Percentiles rank a stretch among this genome's conserved stretches.
Conservation (phyloP, 2,797 vertebrate genomes). For the Rhincodon typus region DNA sequence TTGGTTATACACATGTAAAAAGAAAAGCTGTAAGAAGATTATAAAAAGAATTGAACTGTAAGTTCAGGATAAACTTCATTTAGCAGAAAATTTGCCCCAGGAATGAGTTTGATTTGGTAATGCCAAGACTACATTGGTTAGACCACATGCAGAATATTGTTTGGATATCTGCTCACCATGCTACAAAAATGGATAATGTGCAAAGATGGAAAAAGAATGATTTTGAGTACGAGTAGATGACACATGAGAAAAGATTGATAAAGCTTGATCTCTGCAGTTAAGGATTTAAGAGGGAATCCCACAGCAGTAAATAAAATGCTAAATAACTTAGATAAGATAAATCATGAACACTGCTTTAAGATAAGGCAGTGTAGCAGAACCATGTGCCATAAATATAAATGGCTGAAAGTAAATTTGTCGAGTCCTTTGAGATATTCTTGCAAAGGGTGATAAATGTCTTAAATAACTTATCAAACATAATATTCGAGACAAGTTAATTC, state of each 20-base stretch:
- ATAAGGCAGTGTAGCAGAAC: not conserved
- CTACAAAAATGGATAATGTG: not conserved
- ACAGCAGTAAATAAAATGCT: not conserved
- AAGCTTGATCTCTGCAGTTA: not conserved
- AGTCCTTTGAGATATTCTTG: not conserved
- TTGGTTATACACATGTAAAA: not conserved
- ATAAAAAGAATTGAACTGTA: not conserved
- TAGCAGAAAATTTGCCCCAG: not conserved
- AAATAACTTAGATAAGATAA: conserved; percentile 9
- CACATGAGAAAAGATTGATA: not conserved
- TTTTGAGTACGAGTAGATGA: not conserved
- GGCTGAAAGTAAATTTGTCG: not conserved
- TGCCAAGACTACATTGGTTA: not conserved
- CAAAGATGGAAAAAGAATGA: not conserved
- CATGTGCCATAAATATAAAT: not conserved
- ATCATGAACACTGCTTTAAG: not conserved
- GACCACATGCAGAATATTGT: not conserved
- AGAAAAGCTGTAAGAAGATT: not conserved
- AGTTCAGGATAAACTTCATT: not conserved
- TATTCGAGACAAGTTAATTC: not conserved
- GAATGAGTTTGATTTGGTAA: not conserved
- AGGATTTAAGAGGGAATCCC: not conserved
- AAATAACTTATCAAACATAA: not conserved
- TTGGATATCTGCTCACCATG: not conserved
- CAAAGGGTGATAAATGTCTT: conserved; percentile 2